Percentiles rank a stretch among this genome's conserved stretches.
Conservation (phyloP, 2,888 invertebrate species). For the Trichopria drosophilae region DNA sequence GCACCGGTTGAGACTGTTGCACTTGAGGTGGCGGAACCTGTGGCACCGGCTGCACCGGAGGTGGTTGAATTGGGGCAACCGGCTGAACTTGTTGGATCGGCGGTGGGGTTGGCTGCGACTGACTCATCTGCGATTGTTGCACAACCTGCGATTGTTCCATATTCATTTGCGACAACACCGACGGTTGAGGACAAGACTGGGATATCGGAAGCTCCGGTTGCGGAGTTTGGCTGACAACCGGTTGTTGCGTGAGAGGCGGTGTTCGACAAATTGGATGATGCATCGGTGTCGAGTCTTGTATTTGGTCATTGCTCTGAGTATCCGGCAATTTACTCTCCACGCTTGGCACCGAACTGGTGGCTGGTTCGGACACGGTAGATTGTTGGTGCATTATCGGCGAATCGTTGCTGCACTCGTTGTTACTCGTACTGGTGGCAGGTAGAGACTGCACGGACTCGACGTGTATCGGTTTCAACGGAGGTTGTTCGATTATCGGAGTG, state of each 20-base stretch:
- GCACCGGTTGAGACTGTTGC: conserved; percentile 23
- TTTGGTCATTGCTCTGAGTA: conserved; percentile 43
- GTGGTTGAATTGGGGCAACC: background rate
- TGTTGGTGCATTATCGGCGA: conserved; percentile 43
- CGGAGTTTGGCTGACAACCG: conserved; percentile 48
- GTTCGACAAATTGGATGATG: conserved; percentile 37
- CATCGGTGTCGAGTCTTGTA: conserved; percentile 39
- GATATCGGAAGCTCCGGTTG: conserved; percentile 43
- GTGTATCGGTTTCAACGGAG: conserved; percentile 38
- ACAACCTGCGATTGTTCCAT: conserved; percentile 32
- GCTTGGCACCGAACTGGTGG: conserved; percentile 43
- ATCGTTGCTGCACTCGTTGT: conserved; percentile 45
- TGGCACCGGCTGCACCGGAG: background rate
- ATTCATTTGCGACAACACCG: conserved; percentile 30
- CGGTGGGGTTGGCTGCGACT: conserved; percentile 29
- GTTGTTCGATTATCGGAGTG: conserved; percentile 41
- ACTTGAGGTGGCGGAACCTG: conserved; percentile 8
- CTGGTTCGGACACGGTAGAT: too few species aligned
- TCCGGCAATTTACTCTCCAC: conserved; percentile 43
- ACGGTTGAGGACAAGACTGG: conserved; percentile 28
- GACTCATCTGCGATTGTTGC: conserved; percentile 29
- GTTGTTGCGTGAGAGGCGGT: conserved; percentile 42
- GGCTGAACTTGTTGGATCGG: conserved; percentile 24
- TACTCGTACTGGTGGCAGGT: conserved; percentile 54
- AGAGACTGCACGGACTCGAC: conserved; percentile 51